Conservation (phyloP, 2,888 invertebrate genomes). For the Koerneria pararmatus region DNA sequence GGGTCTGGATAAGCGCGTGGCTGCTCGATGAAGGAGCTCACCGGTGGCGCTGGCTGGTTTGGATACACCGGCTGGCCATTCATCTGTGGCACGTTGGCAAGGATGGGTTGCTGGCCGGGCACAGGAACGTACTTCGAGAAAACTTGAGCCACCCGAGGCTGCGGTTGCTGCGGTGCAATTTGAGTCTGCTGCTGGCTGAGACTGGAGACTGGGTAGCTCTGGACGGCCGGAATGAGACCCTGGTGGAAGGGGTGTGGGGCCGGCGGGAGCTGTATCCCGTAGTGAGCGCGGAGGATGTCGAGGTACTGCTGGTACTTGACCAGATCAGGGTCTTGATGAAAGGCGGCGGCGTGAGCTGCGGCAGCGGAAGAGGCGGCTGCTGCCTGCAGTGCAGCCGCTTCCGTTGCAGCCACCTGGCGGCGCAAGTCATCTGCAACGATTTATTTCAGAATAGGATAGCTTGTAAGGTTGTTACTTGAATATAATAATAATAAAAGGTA, state of each 20-base stretch:
- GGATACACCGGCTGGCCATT: too few relatives aligned
- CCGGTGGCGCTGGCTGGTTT: too few relatives aligned
- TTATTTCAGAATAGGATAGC: slow-evolving; percentile 5
- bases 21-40: too few relatives aligned
- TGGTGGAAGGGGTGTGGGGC: neutral
- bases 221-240: slow-evolving; percentile 3
- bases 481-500: neutral
- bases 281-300: slow-evolving; percentile 36
- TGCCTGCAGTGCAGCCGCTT: slow-evolving; percentile 18
- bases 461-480: neutral
- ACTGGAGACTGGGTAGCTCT: slow-evolving; percentile 6
- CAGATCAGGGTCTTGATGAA: slow-evolving; percentile 30
- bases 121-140: too few relatives aligned
- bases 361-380: slow-evolving; percentile 21
- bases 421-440: neutral
- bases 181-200: too few relatives aligned
- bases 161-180: too few relatives aligned
- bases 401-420: slow-evolving; percentile 3
- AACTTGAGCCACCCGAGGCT: too few relatives aligned
- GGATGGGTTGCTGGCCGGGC: too few relatives aligned
- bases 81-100: too few relatives aligned
- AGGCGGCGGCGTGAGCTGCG: slow-evolving; percentile 17
- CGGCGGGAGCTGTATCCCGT: slow-evolving; percentile 18
- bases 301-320: slow-evolving; percentile 49
- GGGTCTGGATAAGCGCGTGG: too few relatives aligned